Base-by-base conservation (phyloP, 1,140 invertebrate genomes). In the Nasonia longicornis region DNA sequence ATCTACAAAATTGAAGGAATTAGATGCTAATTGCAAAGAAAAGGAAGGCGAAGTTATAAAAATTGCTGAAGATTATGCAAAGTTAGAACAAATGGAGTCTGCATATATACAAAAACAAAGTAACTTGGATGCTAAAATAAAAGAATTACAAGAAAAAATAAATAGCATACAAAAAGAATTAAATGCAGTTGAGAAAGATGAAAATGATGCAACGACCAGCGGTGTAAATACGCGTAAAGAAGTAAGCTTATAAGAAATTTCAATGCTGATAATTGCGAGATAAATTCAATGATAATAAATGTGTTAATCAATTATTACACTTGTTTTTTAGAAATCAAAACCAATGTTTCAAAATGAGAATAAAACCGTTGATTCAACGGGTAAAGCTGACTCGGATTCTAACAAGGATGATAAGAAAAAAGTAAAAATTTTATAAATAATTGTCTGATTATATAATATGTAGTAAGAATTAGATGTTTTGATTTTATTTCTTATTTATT, bases 131-230 rank as follows among this genome's bases (percentile, higher is more conserved):
- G 2, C 1, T 22, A 82, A 48, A 82, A 73, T 73, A 8, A n/a
- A 73, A 35, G 69, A 82, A 35, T 82, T 82, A 52, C 22, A 52
- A 52, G 74, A 73, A 48, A 77, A 42, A 52, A 72, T 31, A 35
- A 73, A 29, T 22, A 64, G 26, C n/a, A 66, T 64, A 31, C 8
- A 81, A 82, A 77, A 77, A 73, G 73, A 75, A 63, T n/a, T 29
- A n/a, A 67, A 67, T 29, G 26, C 26, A 10, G 1, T 20, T 31
- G 26, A 38, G n/a, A 45, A 45, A 67, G 35, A 42, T 22, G 20
- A 67, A 69, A 58, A 67, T 29, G 42, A 67, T 45, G 3, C 29
- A 20, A 72, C 12, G 6, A 3, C 2, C 6, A 69, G 14, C 29
- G 29, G 3, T 29, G 35, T 2, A 12, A 69, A 69, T 29, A 1